Evolutionary conservation across 1,140 invertebrate species (phyloP), one percentile per base, ranked within the genome.

Genomic region (Brachionus angularis): DNA sequence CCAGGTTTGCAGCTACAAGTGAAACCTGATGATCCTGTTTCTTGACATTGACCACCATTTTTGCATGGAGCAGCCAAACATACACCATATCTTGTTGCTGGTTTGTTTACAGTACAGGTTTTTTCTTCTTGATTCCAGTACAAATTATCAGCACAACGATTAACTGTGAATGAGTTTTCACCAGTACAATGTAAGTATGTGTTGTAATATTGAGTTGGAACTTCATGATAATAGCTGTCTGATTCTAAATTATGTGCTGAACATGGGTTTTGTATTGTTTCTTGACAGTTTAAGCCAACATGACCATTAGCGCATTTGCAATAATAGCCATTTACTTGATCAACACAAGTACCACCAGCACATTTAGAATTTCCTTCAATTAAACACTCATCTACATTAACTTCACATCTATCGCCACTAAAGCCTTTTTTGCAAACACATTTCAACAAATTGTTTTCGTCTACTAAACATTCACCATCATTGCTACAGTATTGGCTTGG

Each of bases 31-130:
- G 12, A 27, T 10, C 33, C 67, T 5, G 33, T 29, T 53, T 52
- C 47, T 44, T 42, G n/a, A 23, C 67, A 71, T 71, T 53, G 27
- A 18, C 67, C 67, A 55, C 67, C 67, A 29, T 71, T 71, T 71
- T 71, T 71, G 18, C 67, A 71, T 53, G 67, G 67, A 34, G 50
- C 29, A 7, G n/a, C n/a, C 25, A 36, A 25, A 34, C 67, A 71
- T 42, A 25, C 50, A 2, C 49, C 49, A 33, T 39, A 52, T 44
- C 27, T 53, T 29, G 21, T 16, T 27, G 36, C 31, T 10, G 46
- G 46, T 36, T 44, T 52, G 23, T 50, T 23, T 8, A 42, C 29
- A 34, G 33, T 52, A 55, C 67, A 71, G 10, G 46, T 55, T 33
- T 23, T 34, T 52, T 53, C 47, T 36, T 71, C 49, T 42, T 27